Conservation (phyloP, 2,113 vertebrate species). For the cat (Felis catus) region F.catus_Fca126_mat1.0 CM031421.1:10517001-10517500, state of each 20-base stretch:
- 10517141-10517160: background rate
- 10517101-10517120: background rate
- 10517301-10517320: background rate
- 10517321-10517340: background rate
- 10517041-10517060: background rate
- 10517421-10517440: background rate
- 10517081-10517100: background rate
- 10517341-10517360: background rate
- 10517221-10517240: background rate
- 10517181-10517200: background rate
- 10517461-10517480: background rate
- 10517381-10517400: background rate
- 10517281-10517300: background rate
- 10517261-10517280: background rate
- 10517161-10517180: too few relatives aligned
- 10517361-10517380: background rate
- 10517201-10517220: background rate
- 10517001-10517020: background rate
- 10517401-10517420: background rate
- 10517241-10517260: background rate
- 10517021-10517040: background rate
- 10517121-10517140: background rate
- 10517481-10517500: background rate
- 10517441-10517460: background rate
- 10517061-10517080: background rate